A percentile compares a stretch with the other conserved stretches of the same genome.
phyloP scores from a whole-genome alignment of 2,888 invertebrate species.

The Atrina japonica region DNA sequence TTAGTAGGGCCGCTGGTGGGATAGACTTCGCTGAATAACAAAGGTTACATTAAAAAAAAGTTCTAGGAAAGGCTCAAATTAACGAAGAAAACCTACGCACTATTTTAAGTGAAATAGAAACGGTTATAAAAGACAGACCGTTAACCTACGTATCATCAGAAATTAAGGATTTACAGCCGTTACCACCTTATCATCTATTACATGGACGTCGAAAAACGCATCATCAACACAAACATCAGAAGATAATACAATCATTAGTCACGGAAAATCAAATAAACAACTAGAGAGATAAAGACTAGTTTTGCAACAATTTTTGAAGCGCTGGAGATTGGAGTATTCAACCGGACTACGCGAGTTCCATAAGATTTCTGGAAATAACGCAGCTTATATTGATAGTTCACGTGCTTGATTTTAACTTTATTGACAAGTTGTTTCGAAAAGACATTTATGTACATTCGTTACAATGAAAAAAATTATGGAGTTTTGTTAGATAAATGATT shows the following conservation, averaged over 20 bases:
- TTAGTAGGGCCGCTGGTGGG: conserved; percentile 19
- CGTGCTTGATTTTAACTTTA: no score
- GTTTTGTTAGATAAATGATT: no score
- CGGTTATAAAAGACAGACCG: conserved; percentile 9
- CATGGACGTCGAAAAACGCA: no score
- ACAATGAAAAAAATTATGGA: no score
- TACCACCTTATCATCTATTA: conserved; percentile 12
- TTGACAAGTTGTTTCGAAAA: no score
- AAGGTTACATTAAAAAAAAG: not conserved
- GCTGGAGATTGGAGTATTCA: conserved; percentile 20
- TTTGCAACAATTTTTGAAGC: conserved; percentile 16
- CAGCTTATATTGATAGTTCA: not conserved
- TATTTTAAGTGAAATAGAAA: conserved; percentile 3
- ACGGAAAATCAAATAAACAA: not conserved
- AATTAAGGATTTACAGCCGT: not conserved
- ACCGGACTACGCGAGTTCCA: conserved; percentile 10
- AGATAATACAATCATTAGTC: not conserved
- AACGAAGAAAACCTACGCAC: conserved; percentile 1
- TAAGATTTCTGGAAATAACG: not conserved
- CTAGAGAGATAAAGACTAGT: not conserved
- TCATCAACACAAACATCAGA: no score
- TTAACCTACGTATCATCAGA: conserved; percentile 7
- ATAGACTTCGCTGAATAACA: conserved; percentile 5
- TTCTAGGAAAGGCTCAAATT: conserved; percentile 3
- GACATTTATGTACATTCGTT: no score